These are phyloP conservation scores for Dicaeum eximium DNA, from an alignment of 2,113 vertebrate genomes.

Conservation along the genomic window DNA sequence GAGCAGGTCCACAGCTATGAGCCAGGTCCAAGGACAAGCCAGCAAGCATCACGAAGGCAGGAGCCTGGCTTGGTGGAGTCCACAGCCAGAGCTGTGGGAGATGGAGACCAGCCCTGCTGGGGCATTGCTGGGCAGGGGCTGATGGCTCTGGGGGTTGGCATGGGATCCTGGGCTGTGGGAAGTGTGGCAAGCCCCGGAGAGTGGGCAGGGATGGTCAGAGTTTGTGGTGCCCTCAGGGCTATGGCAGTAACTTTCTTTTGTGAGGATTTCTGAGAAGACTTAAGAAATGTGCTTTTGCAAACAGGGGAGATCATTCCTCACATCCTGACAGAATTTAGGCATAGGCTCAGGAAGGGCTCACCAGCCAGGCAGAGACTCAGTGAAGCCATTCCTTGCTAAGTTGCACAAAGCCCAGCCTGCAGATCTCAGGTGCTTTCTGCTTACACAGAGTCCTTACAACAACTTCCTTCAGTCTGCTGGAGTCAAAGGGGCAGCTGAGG, in stretches of 20 bases:
- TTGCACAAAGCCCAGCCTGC: neutral
- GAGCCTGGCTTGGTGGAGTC: neutral
- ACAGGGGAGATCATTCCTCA: neutral
- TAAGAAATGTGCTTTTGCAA: neutral
- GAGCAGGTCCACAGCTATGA: neutral
- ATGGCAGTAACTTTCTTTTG: neutral
- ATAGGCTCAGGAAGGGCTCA: neutral
- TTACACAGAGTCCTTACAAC: neutral
- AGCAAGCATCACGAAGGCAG: neutral
- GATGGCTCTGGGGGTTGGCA: neutral
- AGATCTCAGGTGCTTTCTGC: neutral
- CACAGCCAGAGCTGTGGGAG: too few relatives aligned
- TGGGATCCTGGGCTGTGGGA: neutral
- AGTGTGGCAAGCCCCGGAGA: neutral
- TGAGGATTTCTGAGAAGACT: neutral
- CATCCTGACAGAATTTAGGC: neutral
- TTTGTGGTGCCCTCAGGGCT: neutral
- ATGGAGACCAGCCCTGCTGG: accelerated
- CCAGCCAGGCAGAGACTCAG: neutral
- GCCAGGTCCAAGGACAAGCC: neutral
- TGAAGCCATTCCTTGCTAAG: accelerated
- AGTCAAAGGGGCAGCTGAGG: neutral
- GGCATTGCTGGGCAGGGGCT: accelerated
- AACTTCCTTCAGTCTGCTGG: neutral
- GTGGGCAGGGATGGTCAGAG: neutral